A percentile compares a stretch with the other conserved stretches of the same genome.
Conservation (phyloP, 53 echinoderm and acorn worm genomes). For the Stichopus horrens region DNA sequence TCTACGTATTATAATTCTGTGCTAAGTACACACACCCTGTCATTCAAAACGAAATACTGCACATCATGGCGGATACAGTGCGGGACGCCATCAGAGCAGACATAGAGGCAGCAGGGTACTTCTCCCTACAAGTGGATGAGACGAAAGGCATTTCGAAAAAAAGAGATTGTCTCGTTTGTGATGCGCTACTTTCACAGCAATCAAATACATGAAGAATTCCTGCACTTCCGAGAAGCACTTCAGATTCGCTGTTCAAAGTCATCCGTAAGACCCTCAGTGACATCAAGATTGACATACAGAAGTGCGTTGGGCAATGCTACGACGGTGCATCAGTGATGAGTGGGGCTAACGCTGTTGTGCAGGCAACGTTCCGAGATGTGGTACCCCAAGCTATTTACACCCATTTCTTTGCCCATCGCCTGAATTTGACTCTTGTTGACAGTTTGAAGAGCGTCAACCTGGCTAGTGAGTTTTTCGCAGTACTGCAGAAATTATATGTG, state of each 20-base stretch:
- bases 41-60: constrained; percentile 30
- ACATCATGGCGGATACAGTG: constrained; percentile 33
- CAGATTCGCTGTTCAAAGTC: constrained; percentile 21
- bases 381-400: constrained; percentile 45
- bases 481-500: constrained; percentile 40
- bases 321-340: constrained; percentile 64
- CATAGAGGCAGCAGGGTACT: constrained; percentile 32
- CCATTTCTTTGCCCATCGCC: constrained; percentile 40
- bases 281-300: constrained; percentile 22
- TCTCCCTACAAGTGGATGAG: constrained; percentile 56
- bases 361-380: constrained; percentile 32
- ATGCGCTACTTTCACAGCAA: constrained; percentile 44
- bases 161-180: constrained; percentile 44
- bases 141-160: constrained; percentile 50
- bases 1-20: too few species aligned
- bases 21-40: constrained; percentile 39
- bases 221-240: constrained; percentile 42
- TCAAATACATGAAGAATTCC: constrained; percentile 50
- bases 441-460: constrained; percentile 22
- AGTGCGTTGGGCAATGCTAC: constrained; percentile 55
- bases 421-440: constrained; percentile 42
- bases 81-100: constrained; percentile 47
- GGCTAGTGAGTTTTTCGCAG: constrained; percentile 39
- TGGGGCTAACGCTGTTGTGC: constrained; percentile 48
- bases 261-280: constrained; percentile 39